Base-by-base conservation (phyloP, 2,888 invertebrate genomes). In the Junonia oenone region DNA sequence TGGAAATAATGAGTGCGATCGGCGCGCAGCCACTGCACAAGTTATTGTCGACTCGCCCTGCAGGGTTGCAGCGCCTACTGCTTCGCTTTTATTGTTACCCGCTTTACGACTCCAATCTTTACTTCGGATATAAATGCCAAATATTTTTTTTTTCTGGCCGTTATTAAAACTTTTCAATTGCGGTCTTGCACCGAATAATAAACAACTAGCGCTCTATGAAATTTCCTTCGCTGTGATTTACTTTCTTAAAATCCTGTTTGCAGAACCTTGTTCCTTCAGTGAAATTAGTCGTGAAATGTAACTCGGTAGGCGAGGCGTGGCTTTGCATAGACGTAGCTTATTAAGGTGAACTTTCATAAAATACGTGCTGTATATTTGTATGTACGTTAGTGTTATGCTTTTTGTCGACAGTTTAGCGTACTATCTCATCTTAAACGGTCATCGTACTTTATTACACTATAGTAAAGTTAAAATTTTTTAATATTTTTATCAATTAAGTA, bases 1-100 rank as follows among this genome's bases (percentile, higher is more conserved):
- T 75, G 80, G 76, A 81, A 86, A 83, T 87, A 88, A 89, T 86
- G 81, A 84, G 76, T 78, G 75, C 81, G 77, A 78, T 78, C 77
- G 75, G 68, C 64, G 69, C 69, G 68, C 62, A 55, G 64, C 71
- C 73, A 66, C 70, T 77, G 78, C 76, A 78, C 75, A 81, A 85
- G 72, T 83, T 81, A 70, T 64, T 68, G 73, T 63, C 65, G 63
- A 58, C 61, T 64, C 60, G 63, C 65, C 69, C 59, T 66, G 68
- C 53, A 51, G 56, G 51, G 55, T 45, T 53, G 46, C 70, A 66
- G 64, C 67, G 63, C 67, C 70, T 71, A 43, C 40, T 55, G 19
- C 49, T 60, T 40, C 17, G n/a, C 11, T 77, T 78, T 75, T 77
- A 78, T 84, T 83, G 76, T 79, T 76, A 71, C 71, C 73, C 64